Conservation (phyloP, 2,797 vertebrate genomes). For the Prionace glauca region DNA sequence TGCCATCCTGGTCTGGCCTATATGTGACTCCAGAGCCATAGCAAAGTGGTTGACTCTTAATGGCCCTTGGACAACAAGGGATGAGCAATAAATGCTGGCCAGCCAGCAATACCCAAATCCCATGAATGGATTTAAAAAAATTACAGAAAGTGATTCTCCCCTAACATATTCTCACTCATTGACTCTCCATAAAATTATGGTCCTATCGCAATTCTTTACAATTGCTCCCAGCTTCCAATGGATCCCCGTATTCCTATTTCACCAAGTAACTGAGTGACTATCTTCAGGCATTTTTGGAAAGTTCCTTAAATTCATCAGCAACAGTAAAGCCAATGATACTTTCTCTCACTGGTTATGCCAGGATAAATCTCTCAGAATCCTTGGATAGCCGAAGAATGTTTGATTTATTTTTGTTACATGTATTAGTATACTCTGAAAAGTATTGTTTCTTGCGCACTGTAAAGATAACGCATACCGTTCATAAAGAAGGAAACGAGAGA, state of each 20-base stretch:
- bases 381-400: background rate
- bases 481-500: too few relatives aligned
- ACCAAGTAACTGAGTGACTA: background rate
- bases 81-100: too few relatives aligned
- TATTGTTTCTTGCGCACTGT: too few relatives aligned
- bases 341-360: background rate
- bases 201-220: background rate
- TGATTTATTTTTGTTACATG: too few relatives aligned
- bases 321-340: background rate
- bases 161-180: background rate
- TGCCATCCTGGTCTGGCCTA: too few relatives aligned
- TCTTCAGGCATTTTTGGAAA: background rate
- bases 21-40: too few relatives aligned
- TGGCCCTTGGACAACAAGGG: too few relatives aligned
- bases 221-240: background rate
- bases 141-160: background rate
- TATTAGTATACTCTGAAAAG: too few relatives aligned
- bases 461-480: too few relatives aligned
- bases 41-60: too few relatives aligned
- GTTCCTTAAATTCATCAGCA: background rate
- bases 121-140: background rate
- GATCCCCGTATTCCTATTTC: background rate
- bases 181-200: background rate
- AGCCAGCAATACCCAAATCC: too few relatives aligned
- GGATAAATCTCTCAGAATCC: background rate